These are phyloP conservation scores for Sitta europaea DNA, from an alignment of 2,113 vertebrate genomes.

Conservation along the genomic window DNA sequence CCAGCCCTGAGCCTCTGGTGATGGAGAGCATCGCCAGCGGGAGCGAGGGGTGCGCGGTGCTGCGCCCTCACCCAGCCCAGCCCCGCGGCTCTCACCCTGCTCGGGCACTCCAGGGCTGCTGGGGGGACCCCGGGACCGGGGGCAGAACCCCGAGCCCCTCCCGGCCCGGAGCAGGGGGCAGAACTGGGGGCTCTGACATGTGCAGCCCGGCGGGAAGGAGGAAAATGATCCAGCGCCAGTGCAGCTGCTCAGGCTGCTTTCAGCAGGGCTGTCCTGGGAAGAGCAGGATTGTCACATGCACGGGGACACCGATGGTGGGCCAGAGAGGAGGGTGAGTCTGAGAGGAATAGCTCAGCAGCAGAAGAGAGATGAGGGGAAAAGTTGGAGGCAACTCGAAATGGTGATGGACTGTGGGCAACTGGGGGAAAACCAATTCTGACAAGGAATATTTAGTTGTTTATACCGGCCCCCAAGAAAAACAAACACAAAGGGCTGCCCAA, in stretches of 20 bases:
- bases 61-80: background rate
- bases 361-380: background rate
- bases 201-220: background rate
- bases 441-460: background rate
- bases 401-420: background rate
- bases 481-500: background rate
- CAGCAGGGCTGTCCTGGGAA: background rate
- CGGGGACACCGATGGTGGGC: background rate
- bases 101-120: rapidly evolving
- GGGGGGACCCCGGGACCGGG: background rate
- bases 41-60: too few relatives aligned
- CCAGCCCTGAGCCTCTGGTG: background rate
- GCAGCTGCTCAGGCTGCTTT: background rate
- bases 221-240: background rate
- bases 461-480: too few relatives aligned
- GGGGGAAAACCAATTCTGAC: background rate
- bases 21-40: background rate
- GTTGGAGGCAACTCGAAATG: background rate
- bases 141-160: background rate
- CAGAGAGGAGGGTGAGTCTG: background rate
- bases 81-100: background rate
- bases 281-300: background rate
- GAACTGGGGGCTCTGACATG: background rate
- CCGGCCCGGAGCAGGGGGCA: background rate
- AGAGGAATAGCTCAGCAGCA: background rate